Conservation (phyloP, 92 coral and sea anemone genomes). For the Heliopora coerulea region DNA sequence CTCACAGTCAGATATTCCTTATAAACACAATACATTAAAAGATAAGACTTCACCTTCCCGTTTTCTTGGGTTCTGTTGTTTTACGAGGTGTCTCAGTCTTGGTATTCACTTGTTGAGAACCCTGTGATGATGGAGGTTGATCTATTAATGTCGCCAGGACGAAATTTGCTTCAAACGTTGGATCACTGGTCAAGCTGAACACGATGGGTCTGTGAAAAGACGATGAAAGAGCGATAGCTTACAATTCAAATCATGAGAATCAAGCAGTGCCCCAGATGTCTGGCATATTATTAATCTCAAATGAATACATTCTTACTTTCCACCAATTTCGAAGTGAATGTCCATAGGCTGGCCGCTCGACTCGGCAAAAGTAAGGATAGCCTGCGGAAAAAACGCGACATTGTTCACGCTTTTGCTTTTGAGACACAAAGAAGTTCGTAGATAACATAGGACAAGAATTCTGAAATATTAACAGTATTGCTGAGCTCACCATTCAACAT, state of each 20-base stretch:
- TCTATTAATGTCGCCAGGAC: slow-evolving; percentile 94
- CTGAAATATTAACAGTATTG: neutral
- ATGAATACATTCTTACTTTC: slow-evolving; percentile 64
- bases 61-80: neutral
- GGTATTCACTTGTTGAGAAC: slow-evolving; percentile 49
- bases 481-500: neutral
- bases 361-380: slow-evolving; percentile 89
- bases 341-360: slow-evolving; percentile 76
- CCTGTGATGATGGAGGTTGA: slow-evolving; percentile 53
- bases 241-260: too few relatives aligned
- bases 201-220: slow-evolving; percentile 76
- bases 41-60: neutral
- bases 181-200: slow-evolving; percentile 85
- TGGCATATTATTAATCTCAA: neutral
- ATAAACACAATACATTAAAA: too few relatives aligned
- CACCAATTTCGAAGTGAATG: slow-evolving; percentile 92
- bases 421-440: too few relatives aligned
- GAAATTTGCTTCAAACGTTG: slow-evolving; percentile 89
- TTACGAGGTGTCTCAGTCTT: neutral
- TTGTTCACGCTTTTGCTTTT: slow-evolving; percentile 57
- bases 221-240: too few relatives aligned
- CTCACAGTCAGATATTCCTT: too few relatives aligned
- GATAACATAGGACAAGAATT: neutral
- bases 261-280: too few relatives aligned
- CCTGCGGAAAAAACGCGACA: slow-evolving; percentile 45